Evolutionary conservation across 2,888 invertebrate genomes (phyloP).

Genomic region (Acrobasis suavella): DNA sequence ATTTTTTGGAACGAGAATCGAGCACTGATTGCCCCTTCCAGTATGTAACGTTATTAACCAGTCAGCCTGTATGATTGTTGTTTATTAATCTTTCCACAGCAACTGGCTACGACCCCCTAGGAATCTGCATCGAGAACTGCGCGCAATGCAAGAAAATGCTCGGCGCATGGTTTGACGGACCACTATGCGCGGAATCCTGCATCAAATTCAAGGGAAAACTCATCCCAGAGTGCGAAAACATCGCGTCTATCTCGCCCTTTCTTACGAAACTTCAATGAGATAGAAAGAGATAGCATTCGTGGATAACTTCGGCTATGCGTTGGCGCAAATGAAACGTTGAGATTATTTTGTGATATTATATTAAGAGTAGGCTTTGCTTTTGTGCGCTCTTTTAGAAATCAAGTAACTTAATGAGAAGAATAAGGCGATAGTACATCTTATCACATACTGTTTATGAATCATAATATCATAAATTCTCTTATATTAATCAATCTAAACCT

Average conservation of each 20-base stretch:
- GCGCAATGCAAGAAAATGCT: constrained; percentile 95
- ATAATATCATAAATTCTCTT: too few species aligned
- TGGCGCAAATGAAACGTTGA: not conserved
- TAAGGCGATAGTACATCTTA: too few species aligned
- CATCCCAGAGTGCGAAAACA: constrained; percentile 93
- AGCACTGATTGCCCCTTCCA: too few species aligned
- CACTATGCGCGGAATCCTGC: constrained; percentile 92
- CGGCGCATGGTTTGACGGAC: constrained; percentile 92
- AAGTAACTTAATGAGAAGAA: too few species aligned
- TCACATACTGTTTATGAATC: too few species aligned
- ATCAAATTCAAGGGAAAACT: constrained; percentile 91
- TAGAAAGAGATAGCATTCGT: constrained; percentile 18
- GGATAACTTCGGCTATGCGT: constrained; percentile 5
- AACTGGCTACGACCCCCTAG: constrained; percentile 81
- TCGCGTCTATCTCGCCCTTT: constrained; percentile 90
- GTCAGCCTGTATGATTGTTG: too few species aligned
- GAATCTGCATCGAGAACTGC: constrained; percentile 92
- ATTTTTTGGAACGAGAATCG: too few species aligned
- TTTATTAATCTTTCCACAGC: constrained; percentile 42
- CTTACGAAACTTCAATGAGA: constrained; percentile 76
- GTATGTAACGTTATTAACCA: too few species aligned
- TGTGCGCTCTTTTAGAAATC: not conserved
- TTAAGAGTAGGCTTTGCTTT: constrained; percentile 1
- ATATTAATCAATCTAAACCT: too few species aligned
- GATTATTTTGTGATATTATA: constrained; percentile 8